Evolutionary conservation across 2,888 invertebrate genomes (phyloP), one percentile per base, ranked within the genome.

Genomic region (Caenorhabditis plicata): DNA sequence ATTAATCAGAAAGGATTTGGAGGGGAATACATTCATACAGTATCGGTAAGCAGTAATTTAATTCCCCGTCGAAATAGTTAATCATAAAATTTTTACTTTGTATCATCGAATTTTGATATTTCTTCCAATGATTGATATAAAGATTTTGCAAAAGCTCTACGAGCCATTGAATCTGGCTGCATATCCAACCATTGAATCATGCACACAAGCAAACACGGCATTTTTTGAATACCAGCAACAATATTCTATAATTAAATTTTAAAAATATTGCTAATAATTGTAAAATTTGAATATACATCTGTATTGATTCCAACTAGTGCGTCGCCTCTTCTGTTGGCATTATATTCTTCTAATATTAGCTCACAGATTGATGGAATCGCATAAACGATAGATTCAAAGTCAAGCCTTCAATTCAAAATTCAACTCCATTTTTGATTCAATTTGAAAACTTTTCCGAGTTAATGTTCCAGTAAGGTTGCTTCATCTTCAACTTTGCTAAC

Each of bases 161-260:
- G 7, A 19, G 7, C 36, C 7, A 19, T 9, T 7, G 7, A 19
- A 40, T 9, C n/a, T 22, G 31, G 29, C 36, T 57, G 42, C 20
- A 52, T 57, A 29, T 63, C 56, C 7, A 57, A 13, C 56, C 56
- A 63, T 45, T 63, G 36, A 3, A 57, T 22, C 2, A 63, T 35
- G 23, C 63, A 63, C 9, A 63, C 26, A 33, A 63, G 45, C 0
- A 63, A 40, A 17, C 42, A 57, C 1, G 56, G 39, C 38, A 57
- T 35, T 0, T 49, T 26, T 17, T 31, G 26, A 5, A 63, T 11
- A 0, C 35, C 52, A 22, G 40, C 36, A 1, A 63, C 17, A 3
- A 63, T 50, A 25, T 53, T 63, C 54, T 60, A 46, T 42, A 58
- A 52, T 3, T 35, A 26, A 4, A 35, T 3, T 11, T 39, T 39